These are phyloP conservation scores for Rhabdomys pumilio DNA, from an alignment of 2,797 vertebrate species.

Conservation along the genomic window DNA sequence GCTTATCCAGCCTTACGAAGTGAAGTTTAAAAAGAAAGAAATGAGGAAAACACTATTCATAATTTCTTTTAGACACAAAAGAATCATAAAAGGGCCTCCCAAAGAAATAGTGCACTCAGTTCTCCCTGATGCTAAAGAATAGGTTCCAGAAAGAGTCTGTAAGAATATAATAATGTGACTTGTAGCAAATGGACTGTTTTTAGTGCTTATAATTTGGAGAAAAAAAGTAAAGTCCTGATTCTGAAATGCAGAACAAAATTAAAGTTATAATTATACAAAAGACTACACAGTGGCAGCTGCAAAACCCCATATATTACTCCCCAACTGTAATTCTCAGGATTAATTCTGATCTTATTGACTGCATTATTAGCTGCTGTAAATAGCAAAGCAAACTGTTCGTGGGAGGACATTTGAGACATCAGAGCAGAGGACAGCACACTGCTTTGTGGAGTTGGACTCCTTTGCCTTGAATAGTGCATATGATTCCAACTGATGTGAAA, in stretches of 20 bases:
- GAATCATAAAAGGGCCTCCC: constrained; percentile 61
- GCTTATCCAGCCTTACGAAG: constrained; percentile 73
- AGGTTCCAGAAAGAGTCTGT: constrained; percentile 67
- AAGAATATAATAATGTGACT: constrained; percentile 74
- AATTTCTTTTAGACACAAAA: constrained; percentile 80
- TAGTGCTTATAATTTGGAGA: constrained; percentile 75
- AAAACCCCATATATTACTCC: constrained; percentile 66
- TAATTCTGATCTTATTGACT: constrained; percentile 79
- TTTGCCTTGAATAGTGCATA: neutral
- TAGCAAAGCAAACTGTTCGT: constrained; percentile 72
- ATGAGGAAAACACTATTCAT: constrained; percentile 67
- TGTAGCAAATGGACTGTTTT: constrained; percentile 56
- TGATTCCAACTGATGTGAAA: constrained; percentile 44
- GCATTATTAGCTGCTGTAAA: constrained; percentile 81
- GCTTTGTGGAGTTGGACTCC: constrained; percentile 18
- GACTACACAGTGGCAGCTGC: constrained; percentile 12
- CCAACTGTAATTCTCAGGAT: constrained; percentile 42
- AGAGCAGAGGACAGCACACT: constrained; percentile 51
- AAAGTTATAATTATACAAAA: constrained; percentile 72
- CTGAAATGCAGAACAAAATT: constrained; percentile 75
- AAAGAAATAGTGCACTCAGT: constrained; percentile 60
- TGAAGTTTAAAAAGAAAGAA: constrained; percentile 77
- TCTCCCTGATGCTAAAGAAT: constrained; percentile 67
- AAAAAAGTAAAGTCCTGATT: constrained; percentile 63
- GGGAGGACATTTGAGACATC: constrained; percentile 57